Evolutionary conservation across 2,888 invertebrate species (phyloP).

Genomic region (Platycnemis pennipes): DNA sequence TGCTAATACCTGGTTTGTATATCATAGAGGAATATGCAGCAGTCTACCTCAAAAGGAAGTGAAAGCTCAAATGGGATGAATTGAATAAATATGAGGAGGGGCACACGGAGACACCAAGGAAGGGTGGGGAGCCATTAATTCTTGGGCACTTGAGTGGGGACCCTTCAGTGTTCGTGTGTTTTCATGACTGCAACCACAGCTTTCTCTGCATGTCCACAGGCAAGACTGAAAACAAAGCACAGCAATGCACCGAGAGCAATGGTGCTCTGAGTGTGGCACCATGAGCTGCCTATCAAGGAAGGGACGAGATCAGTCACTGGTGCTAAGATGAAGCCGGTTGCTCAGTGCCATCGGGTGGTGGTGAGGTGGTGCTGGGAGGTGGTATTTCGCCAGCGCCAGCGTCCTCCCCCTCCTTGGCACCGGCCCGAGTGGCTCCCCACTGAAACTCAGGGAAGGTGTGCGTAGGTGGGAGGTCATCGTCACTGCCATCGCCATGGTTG

Average conservation of each 20-base stretch:
- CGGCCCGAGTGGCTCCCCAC: slow-evolving; percentile 68
- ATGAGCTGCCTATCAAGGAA: slow-evolving; percentile 34
- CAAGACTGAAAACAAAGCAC: slow-evolving; percentile 53
- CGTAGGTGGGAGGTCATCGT: slow-evolving; percentile 25
- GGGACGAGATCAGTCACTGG: slow-evolving; percentile 64
- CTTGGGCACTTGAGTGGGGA: background rate
- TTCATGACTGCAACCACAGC: background rate
- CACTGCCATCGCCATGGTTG: slow-evolving; percentile 2
- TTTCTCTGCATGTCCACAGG: slow-evolving; percentile 69
- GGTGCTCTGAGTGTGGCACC: background rate
- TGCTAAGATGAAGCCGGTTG: slow-evolving; percentile 71
- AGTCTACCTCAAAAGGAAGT: no score
- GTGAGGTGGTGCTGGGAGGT: background rate
- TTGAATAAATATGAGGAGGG: no score
- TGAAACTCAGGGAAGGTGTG: slow-evolving; percentile 54
- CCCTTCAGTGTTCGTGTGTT: background rate
- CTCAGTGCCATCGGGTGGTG: slow-evolving; percentile 57
- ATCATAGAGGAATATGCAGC: no score
- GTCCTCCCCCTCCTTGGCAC: background rate
- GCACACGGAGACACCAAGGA: background rate
- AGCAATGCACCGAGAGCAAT: slow-evolving; percentile 66
- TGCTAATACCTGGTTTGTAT: no score
- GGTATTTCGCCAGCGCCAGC: background rate
- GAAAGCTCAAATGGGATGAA: no score
- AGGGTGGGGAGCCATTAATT: background rate